Evolutionary conservation across 2,797 vertebrate species (phyloP), one percentile per base, ranked within the genome.

Genomic region (Sebastes minor): DNA sequence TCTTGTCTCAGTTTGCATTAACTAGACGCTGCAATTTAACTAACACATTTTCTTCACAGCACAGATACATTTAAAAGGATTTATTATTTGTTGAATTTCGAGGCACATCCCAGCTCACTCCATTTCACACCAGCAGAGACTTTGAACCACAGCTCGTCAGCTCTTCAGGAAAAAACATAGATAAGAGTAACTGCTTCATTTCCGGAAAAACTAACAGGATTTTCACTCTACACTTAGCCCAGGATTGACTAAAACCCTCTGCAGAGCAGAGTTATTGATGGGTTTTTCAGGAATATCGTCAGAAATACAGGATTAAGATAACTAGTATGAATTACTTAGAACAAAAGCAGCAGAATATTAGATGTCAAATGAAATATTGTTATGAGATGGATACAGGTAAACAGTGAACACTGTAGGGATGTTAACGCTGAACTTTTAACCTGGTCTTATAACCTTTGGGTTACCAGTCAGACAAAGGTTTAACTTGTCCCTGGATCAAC

Each of bases 51-150:
- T 12, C 56, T 52, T 59, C 25, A 68, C 30, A 68, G 27, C 52
- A 64, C 22, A 42, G 9, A 23, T 33, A 6, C 10, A 55, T 61
- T 14, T 35, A 18, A 70, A 76, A 56, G 1, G 4, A 60, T 14
- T 55, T 28, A 23, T 42, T 32, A 23, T 60, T 56, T 6, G 55
- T 4, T 38, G 6, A 56, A 57, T 78, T 64, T 71, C 1, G 53
- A 61, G 46, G 70, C 35, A 76, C 33, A 76, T 56, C 56, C 20
- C 20, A 69, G 32, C 72, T 79, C 28, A 66, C 35, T 63, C 25
- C 4, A 18, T 68, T 28, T 49, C 52, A 73, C 62, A 61, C 38
- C 74, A 66, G 64, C 0, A 42, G 60, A 78, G 27, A 69, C 62
- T 59, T 65, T 61, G 7, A 78, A 60, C 38, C 14, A 69, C 18